Percentiles rank a stretch among this genome's conserved stretches.
Evolutionary conservation across 2,888 invertebrate species (phyloP).

Genomic region (Aphodius granarius): DNA sequence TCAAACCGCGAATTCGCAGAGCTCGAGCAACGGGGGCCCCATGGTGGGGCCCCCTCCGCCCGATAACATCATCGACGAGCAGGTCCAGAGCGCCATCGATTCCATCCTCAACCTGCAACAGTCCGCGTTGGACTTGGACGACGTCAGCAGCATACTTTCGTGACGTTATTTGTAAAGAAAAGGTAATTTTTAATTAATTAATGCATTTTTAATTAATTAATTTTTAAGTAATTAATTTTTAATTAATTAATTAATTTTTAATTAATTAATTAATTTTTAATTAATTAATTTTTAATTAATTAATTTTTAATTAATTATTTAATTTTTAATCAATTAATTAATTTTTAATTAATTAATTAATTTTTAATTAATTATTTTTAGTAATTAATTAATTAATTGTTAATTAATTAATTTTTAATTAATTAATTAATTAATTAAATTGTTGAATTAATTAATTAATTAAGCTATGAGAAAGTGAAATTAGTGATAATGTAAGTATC

Average conservation of each 20-base stretch:
- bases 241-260: neutral
- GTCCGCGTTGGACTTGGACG: slow-evolving; percentile 50
- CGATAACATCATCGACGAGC: slow-evolving; percentile 69
- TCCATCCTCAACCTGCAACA: slow-evolving; percentile 73
- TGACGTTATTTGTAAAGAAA: slow-evolving; percentile 45
- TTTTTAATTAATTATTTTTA: too few species aligned
- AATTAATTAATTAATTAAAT: too few species aligned
- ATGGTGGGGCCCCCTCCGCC: slow-evolving; percentile 13
- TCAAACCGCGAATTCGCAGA: neutral
- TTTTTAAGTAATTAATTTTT: neutral
- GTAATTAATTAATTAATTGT: too few species aligned
- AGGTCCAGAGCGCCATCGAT: slow-evolving; percentile 80
- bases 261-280: neutral
- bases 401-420: too few species aligned
- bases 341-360: too few species aligned
- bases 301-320: slow-evolving; percentile 43
- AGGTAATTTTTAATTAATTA: neutral
- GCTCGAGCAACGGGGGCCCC: neutral
- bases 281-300: neutral
- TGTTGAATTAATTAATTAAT: too few species aligned
- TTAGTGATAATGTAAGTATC: too few species aligned
- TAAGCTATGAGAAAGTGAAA: too few species aligned
- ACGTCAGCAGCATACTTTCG: slow-evolving; percentile 52
- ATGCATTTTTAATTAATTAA: neutral
- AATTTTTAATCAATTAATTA: neutral